These are phyloP conservation scores for Aphelocoma coerulescens DNA, from an alignment of 2,113 vertebrate species.

Conservation along the genomic window DNA sequence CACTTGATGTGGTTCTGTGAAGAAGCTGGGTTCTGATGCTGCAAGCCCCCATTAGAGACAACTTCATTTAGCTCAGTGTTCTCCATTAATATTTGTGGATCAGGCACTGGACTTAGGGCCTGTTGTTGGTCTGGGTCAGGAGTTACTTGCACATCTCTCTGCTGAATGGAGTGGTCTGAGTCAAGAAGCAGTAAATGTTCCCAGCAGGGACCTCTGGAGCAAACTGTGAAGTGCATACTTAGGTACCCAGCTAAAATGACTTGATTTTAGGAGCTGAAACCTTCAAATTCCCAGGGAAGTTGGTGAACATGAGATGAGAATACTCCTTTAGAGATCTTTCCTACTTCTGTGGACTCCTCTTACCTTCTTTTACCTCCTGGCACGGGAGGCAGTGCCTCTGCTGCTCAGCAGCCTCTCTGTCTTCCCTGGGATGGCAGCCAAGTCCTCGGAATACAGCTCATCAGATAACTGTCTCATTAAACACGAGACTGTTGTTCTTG, in stretches of 20 bases:
- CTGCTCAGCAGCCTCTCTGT: not conserved
- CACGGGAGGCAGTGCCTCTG: not conserved
- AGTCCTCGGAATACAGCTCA: not conserved
- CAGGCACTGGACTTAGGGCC: not conserved
- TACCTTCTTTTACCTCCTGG: not conserved
- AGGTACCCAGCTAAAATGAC: not conserved
- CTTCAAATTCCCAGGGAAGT: not conserved
- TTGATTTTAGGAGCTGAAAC: not conserved
- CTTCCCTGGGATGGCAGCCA: conserved; percentile 18
- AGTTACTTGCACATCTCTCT: not conserved
- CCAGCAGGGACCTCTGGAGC: not conserved
- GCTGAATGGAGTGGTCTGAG: not conserved
- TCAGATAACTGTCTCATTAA: conserved; percentile 62
- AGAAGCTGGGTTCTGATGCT: not conserved
- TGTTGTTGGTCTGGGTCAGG: not conserved
- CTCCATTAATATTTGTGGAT: not conserved
- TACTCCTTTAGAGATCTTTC: not conserved
- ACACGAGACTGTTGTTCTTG: conserved; percentile 40
- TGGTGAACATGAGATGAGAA: not conserved
- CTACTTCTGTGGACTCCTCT: not conserved
- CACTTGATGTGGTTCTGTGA: not conserved
- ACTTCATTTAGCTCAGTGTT: not conserved
- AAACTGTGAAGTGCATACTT: not conserved
- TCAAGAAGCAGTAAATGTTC: not conserved
- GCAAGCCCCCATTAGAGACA: not conserved